Evolutionary conservation across 2,113 vertebrate genomes (phyloP).

Genomic region (Thunnus thynnus): DNA sequence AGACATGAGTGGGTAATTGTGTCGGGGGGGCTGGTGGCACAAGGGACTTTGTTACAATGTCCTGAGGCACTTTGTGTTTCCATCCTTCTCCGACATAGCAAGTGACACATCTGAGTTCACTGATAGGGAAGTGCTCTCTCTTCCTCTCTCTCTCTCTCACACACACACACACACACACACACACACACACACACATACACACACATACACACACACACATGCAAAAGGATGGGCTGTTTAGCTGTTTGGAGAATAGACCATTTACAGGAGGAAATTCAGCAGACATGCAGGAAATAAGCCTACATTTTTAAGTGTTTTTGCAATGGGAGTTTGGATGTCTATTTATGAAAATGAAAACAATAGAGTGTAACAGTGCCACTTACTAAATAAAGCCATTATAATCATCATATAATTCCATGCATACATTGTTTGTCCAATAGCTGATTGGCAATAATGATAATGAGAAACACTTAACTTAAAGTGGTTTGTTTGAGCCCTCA

Average conservation of each 20-base stretch:
- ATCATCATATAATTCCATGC: background rate
- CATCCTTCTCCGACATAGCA: slow-evolving; percentile 77
- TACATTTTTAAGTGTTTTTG: slow-evolving; percentile 11
- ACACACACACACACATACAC: background rate
- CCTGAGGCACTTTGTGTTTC: slow-evolving; percentile 83
- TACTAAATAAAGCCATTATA: background rate
- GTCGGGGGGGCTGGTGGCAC: slow-evolving; percentile 84
- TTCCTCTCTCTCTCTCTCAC: background rate
- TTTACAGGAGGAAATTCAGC: slow-evolving; percentile 53
- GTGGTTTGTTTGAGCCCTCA: background rate
- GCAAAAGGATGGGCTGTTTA: slow-evolving; percentile 15
- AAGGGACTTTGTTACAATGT: slow-evolving; percentile 81
- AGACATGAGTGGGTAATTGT: slow-evolving; percentile 88
- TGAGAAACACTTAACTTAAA: background rate
- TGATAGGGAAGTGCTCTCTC: slow-evolving; percentile 46
- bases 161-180: slow-evolving; percentile 15
- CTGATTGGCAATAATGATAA: background rate
- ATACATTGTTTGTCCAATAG: background rate
- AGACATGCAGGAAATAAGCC: slow-evolving; percentile 13
- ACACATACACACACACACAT: slow-evolving; percentile 31
- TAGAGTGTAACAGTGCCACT: background rate
- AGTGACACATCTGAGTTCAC: slow-evolving; percentile 78
- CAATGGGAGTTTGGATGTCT: background rate
- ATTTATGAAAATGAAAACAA: slow-evolving; percentile 21
- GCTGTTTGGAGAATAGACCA: slow-evolving; percentile 21